phyloP scores from a whole-genome alignment of 2,888 invertebrate species.

The Drosophila melanocephala region DNA sequence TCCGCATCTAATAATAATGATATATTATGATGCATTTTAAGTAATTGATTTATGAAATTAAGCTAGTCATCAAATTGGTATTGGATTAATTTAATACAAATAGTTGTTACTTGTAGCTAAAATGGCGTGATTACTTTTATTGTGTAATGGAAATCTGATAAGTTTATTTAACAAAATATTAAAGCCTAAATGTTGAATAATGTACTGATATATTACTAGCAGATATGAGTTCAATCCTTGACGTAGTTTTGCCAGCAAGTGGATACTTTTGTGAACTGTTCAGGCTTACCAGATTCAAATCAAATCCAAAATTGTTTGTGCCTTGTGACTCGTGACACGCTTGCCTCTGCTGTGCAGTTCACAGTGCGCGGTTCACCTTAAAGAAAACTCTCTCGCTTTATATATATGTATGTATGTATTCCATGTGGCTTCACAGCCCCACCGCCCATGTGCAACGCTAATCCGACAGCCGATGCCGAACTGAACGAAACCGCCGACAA shows the following conservation, averaged over 20 bases:
- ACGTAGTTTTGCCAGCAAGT: background rate
- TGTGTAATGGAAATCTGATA: background rate
- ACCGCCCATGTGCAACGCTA: slow-evolving; percentile 86
- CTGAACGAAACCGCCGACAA: slow-evolving; percentile 98
- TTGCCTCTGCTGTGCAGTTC: slow-evolving; percentile 11
- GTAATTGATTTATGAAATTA: background rate
- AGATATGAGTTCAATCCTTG: background rate
- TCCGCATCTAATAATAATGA: background rate
- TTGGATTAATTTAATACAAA: background rate
- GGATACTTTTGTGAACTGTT: background rate
- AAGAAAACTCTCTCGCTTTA: slow-evolving; percentile 37
- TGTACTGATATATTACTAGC: background rate
- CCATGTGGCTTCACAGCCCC: slow-evolving; percentile 70
- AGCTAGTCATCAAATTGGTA: background rate
- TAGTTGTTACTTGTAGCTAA: background rate
- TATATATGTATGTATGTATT: slow-evolving; percentile 27
- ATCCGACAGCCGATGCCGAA: slow-evolving; percentile 93
- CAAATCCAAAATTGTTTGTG: background rate
- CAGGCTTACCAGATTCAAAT: background rate
- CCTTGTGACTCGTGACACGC: slow-evolving; percentile 15
- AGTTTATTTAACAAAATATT: background rate
- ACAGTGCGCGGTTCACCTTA: slow-evolving; percentile 21
- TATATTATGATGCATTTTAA: background rate
- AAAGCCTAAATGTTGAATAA: background rate
- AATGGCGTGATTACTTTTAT: background rate